Conservation (phyloP, 1,140 invertebrate species). For the Papilio aristodemus region DNA sequence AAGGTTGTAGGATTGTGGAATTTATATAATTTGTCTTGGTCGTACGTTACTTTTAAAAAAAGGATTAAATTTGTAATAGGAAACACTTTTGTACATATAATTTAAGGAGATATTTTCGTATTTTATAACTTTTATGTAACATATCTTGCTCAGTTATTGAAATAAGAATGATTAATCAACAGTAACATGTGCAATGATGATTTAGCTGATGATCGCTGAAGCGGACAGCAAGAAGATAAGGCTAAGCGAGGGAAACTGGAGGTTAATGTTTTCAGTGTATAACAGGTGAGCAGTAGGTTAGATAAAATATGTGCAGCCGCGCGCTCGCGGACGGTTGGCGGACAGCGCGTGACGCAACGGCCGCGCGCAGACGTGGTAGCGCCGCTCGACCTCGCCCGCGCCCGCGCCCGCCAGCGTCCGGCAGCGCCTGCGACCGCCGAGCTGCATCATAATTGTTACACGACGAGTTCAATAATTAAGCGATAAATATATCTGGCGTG, state of each 20-base stretch:
- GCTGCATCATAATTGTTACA: conserved; percentile 74
- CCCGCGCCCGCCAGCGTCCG: no score
- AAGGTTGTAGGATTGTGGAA: no score
- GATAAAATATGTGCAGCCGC: conserved; percentile 69
- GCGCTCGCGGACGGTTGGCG: conserved; percentile 42
- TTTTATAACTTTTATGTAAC: not conserved
- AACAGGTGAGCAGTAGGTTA: conserved; percentile 60
- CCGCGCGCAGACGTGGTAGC: conserved; percentile 67
- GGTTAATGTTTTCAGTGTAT: conserved; percentile 60
- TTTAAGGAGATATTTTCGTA: conserved; percentile 27
- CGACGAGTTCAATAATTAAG: conserved; percentile 79
- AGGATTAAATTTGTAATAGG: no score
- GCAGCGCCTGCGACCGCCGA: conserved; percentile 57
- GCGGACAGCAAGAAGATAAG: conserved; percentile 52
- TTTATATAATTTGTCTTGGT: no score
- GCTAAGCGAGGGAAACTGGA: conserved; percentile 49
- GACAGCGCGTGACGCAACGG: conserved; percentile 59
- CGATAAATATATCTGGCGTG: conserved; percentile 76
- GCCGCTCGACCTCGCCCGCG: conserved; percentile 54
- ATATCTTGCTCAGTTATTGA: not conserved
- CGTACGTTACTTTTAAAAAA: no score
- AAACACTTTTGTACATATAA: no score
- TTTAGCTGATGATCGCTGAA: conserved; percentile 44
- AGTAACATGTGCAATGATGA: conserved; percentile 1
- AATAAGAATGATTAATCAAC: not conserved